These are phyloP conservation scores for Forbesichthys agassizii DNA, from an alignment of 2,113 vertebrate genomes.

Conservation along the genomic window DNA sequence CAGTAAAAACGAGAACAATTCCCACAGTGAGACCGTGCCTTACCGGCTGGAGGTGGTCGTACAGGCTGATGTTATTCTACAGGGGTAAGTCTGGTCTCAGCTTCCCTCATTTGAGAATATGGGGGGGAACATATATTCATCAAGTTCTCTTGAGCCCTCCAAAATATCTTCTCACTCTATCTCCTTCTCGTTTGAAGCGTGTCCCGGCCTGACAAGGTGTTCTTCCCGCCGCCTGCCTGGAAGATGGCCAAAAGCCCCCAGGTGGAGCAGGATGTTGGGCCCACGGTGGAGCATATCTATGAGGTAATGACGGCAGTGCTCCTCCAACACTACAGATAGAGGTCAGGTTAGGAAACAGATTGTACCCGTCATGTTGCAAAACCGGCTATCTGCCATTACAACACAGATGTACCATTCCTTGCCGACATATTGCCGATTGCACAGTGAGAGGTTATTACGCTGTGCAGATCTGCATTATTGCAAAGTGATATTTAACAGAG, in stretches of 20 bases:
- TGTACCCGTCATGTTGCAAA: background rate
- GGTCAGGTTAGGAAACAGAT: background rate
- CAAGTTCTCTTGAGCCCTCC: constrained; percentile 5
- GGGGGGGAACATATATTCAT: constrained; percentile 7
- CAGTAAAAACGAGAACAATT: constrained; percentile 95
- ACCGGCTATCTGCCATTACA: constrained; percentile 18
- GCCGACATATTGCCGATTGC: constrained; percentile 17
- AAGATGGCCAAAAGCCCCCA: constrained; percentile 67
- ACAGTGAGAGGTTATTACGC: constrained; percentile 14
- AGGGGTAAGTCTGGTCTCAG: constrained; percentile 78
- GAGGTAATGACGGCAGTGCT: constrained; percentile 76
- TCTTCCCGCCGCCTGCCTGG: constrained; percentile 83
- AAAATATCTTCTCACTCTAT: constrained; percentile 31
- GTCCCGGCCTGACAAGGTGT: constrained; percentile 85
- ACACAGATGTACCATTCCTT: constrained; percentile 22
- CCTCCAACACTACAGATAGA: constrained; percentile 9
- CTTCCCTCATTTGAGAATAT: constrained; percentile 35
- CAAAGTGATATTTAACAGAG: background rate
- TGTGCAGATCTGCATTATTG: constrained; percentile 4
- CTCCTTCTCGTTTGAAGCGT: constrained; percentile 69
- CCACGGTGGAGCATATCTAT: constrained; percentile 85
- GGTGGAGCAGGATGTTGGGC: constrained; percentile 82
- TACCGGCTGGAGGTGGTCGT: constrained; percentile 83
- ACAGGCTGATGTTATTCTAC: constrained; percentile 80
- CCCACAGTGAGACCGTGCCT: constrained; percentile 83